Conservation (phyloP, 2,113 vertebrate species). For the Atherinomorus stipes region DNA sequence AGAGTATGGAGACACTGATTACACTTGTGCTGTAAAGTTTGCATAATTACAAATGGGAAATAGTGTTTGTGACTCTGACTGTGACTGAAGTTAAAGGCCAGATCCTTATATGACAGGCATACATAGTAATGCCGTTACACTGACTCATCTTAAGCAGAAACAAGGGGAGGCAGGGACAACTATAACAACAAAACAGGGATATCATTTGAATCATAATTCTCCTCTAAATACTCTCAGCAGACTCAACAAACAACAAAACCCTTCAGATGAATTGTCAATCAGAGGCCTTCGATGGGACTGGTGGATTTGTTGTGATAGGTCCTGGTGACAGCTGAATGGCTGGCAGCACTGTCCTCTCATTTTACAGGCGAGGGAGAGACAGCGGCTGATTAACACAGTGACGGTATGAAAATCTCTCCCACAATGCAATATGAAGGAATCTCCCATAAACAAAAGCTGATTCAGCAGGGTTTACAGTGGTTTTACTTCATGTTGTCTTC, state of each 20-base stretch:
- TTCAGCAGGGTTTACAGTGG: constrained; percentile 7
- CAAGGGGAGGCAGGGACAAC: background rate
- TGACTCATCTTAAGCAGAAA: background rate
- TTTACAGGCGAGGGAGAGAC: constrained; percentile 50
- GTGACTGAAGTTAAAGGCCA: background rate
- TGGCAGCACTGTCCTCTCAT: constrained; percentile 58
- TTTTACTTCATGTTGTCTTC: background rate
- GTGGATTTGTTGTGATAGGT: constrained; percentile 67
- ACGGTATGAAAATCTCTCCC: constrained; percentile 43
- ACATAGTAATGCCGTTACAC: background rate
- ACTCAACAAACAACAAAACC: constrained; percentile 48
- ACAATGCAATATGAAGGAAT: constrained; percentile 41
- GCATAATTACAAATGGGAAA: background rate
- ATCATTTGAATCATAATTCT: constrained; percentile 21
- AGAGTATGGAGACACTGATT: constrained; percentile 24
- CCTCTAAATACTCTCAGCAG: constrained; percentile 39
- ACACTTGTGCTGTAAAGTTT: background rate
- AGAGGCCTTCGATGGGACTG: constrained; percentile 43
- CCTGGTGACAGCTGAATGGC: constrained; percentile 63
- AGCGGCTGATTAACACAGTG: constrained; percentile 46
- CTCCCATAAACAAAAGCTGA: constrained; percentile 17
- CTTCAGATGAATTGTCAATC: constrained; percentile 61
- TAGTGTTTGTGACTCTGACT: background rate
- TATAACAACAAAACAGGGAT: constrained; percentile 1
- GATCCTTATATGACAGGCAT: background rate